A percentile compares a stretch with the other conserved stretches of the same genome.
phyloP scores from a whole-genome alignment of 2,113 vertebrate genomes.

The Megaptera novaeangliae region DNA sequence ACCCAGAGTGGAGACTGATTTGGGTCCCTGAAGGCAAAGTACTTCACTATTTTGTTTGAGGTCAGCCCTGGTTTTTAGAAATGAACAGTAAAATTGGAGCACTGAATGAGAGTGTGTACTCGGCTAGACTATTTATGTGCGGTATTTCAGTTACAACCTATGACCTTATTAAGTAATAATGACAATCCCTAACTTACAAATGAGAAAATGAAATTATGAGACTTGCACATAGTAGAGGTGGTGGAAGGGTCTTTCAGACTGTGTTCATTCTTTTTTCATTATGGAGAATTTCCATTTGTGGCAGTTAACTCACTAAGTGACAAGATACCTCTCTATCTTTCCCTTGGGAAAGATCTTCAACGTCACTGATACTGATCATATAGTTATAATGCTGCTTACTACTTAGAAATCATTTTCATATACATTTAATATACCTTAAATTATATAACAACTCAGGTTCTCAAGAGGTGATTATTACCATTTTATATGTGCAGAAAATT shows the following conservation, averaged over 20 bases:
- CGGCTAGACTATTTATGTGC: background rate
- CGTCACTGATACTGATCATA: background rate
- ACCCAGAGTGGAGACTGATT: background rate
- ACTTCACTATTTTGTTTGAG: background rate
- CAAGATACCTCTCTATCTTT: background rate
- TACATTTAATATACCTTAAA: background rate
- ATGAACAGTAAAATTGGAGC: background rate
- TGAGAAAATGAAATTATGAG: background rate
- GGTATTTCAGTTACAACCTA: background rate
- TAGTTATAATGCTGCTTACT: background rate
- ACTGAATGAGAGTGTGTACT: background rate
- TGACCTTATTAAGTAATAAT: background rate
- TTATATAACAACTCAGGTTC: background rate
- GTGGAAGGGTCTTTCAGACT: background rate
- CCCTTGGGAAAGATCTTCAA: background rate
- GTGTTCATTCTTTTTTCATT: background rate
- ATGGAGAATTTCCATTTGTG: background rate
- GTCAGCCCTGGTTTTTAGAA: background rate
- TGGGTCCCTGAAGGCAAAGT: background rate
- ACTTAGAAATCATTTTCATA: background rate
- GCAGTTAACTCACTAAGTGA: background rate
- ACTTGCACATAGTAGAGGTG: accelerated
- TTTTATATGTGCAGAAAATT: background rate
- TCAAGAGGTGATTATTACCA: background rate
- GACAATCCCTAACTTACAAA: background rate